Conservation (phyloP, 2,113 vertebrate genomes). For the Daphoenositta chrysoptera region DNA sequence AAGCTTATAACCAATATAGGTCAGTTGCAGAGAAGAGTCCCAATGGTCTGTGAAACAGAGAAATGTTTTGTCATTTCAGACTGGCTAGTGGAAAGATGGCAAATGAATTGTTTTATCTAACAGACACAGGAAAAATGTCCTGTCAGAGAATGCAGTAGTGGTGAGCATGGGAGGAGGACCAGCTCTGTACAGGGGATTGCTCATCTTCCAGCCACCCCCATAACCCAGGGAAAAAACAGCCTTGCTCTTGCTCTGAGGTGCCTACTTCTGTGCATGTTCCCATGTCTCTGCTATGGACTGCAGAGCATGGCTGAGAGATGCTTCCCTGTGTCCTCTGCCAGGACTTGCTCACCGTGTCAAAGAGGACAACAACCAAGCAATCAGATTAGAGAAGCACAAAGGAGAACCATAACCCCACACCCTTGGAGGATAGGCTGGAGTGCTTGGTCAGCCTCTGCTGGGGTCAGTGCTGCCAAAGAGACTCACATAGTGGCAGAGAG, state of each 20-base stretch:
- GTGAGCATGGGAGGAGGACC: not conserved
- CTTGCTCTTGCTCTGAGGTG: not conserved
- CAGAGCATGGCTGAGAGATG: not conserved
- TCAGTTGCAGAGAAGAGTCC: constrained; percentile 54
- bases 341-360: not conserved
- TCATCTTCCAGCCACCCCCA: not conserved
- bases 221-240: not conserved
- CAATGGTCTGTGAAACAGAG: constrained; percentile 20
- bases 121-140: not conserved
- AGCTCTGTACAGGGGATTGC: not conserved
- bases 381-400: not conserved
- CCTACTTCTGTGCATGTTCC: not conserved
- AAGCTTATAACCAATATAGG: constrained; percentile 69
- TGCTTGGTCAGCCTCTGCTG: not conserved
- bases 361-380: not conserved
- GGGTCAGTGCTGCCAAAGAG: not conserved
- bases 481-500: not conserved
- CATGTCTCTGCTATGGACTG: no score
- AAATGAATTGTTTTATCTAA: not conserved
- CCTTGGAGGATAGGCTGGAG: not conserved
- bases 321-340: not conserved
- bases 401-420: not conserved
- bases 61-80: constrained; percentile 19
- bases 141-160: not conserved
- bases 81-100: not conserved